Evolutionary conservation across 2,113 vertebrate species (phyloP).

Genomic region (Cygnus atratus): DNA sequence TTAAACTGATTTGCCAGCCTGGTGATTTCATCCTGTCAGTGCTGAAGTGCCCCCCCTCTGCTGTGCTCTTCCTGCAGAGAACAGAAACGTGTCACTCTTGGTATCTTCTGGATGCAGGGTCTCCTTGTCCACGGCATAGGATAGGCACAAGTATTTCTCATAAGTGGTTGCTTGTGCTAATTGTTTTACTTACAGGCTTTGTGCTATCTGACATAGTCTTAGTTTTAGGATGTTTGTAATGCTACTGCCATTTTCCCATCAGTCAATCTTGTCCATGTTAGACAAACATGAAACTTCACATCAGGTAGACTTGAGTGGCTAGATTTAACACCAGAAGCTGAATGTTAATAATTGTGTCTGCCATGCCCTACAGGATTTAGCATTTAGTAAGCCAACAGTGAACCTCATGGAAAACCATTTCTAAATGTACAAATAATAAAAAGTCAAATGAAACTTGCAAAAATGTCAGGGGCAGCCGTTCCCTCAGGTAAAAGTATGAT

Average conservation of each 20-base stretch:
- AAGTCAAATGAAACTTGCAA: background rate
- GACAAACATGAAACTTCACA: background rate
- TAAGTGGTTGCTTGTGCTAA: background rate
- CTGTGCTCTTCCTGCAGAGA: background rate
- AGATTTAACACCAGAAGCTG: background rate
- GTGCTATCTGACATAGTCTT: background rate
- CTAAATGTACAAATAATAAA: background rate
- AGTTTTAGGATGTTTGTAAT: background rate
- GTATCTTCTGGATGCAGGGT: background rate
- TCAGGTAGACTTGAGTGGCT: background rate
- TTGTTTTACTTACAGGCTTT: background rate
- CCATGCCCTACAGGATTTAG: background rate
- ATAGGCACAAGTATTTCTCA: background rate
- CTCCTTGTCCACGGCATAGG: background rate
- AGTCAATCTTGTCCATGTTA: background rate
- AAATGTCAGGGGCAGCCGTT: background rate
- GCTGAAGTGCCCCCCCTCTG: background rate
- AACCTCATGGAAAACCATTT: background rate
- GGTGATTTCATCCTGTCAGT: background rate
- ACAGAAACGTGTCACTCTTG: background rate
- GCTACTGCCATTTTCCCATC: background rate
- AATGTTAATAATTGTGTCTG: background rate
- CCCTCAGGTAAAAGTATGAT: background rate
- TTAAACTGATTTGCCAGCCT: background rate
- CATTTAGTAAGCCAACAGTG: background rate